phyloP scores from a whole-genome alignment of 2,888 invertebrate genomes.

The Rosalia funebris region DNA sequence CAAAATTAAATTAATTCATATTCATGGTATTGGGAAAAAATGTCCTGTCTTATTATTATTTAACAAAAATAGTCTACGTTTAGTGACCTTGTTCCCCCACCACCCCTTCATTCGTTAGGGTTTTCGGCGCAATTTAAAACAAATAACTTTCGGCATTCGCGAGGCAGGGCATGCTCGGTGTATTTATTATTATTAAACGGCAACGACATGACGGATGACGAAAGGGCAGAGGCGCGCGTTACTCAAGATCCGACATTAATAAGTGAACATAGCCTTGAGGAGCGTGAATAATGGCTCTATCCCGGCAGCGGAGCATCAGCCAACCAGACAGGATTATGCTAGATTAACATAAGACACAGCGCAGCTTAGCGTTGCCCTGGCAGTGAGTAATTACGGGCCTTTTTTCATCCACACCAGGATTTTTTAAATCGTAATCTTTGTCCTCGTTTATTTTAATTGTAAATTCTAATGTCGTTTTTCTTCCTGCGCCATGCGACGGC shows the following conservation, averaged over 20 bases:
- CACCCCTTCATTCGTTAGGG: no score
- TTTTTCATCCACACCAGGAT: slow-evolving; percentile 55
- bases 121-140: no score
- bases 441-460: slow-evolving; percentile 37
- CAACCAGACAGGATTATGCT: slow-evolving; percentile 63
- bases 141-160: slow-evolving; percentile 19
- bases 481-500: no score
- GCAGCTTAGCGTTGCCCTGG: slow-evolving; percentile 63
- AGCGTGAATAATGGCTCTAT: slow-evolving; percentile 60
- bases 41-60: no score
- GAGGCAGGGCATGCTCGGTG: slow-evolving; percentile 6
- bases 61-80: no score
- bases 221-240: slow-evolving; percentile 49
- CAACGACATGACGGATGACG: slow-evolving; percentile 47
- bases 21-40: no score
- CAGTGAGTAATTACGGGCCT: slow-evolving; percentile 62
- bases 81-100: no score
- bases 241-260: slow-evolving; percentile 52
- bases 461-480: slow-evolving; percentile 25
- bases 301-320: slow-evolving; percentile 60
- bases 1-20: no score
- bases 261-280: slow-evolving; percentile 50
- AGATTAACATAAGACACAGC: slow-evolving; percentile 66
- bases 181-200: slow-evolving; percentile 41
- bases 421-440: slow-evolving; percentile 47